Percentiles rank a stretch among this genome's conserved stretches.
These are phyloP conservation scores for Acleris literana DNA, from an alignment of 2,888 invertebrate genomes.

Conservation along the genomic window DNA sequence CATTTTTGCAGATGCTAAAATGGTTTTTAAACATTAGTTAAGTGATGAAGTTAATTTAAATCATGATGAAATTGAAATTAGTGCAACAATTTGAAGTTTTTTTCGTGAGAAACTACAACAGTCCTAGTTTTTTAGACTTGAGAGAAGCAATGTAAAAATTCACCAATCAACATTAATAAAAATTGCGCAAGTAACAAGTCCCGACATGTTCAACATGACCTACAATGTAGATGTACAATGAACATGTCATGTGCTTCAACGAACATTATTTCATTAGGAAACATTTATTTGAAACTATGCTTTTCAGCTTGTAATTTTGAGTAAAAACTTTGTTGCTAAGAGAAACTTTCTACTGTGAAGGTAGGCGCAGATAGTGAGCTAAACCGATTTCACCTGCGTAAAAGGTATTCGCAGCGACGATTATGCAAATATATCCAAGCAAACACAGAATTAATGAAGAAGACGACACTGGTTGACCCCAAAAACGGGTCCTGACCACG, in stretches of 20 bases:
- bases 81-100: too few species aligned
- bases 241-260: too few species aligned
- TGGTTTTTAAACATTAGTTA: background rate
- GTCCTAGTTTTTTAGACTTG: too few species aligned
- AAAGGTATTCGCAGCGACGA: constrained; percentile 41
- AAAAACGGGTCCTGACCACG: constrained; percentile 52
- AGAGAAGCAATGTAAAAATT: too few species aligned
- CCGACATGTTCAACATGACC: too few species aligned
- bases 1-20: constrained; percentile 21
- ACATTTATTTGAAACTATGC: background rate
- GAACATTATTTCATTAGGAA: too few species aligned
- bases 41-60: too few species aligned
- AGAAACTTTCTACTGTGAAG: constrained; percentile 22
- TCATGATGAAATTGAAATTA: too few species aligned
- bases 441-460: constrained; percentile 51
- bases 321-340: constrained; percentile 26
- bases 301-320: background rate
- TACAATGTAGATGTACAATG: too few species aligned
- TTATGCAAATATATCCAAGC: constrained; percentile 58
- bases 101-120: too few species aligned
- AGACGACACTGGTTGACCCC: constrained; percentile 75
- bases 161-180: too few species aligned
- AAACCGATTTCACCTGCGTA: constrained; percentile 43
- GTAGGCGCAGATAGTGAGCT: constrained; percentile 28
- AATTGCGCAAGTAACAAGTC: too few species aligned